Percentiles rank a stretch among this genome's conserved stretches.
These are phyloP conservation scores for Tinea trinotella DNA, from an alignment of 2,888 invertebrate genomes.

Conservation along the genomic window DNA sequence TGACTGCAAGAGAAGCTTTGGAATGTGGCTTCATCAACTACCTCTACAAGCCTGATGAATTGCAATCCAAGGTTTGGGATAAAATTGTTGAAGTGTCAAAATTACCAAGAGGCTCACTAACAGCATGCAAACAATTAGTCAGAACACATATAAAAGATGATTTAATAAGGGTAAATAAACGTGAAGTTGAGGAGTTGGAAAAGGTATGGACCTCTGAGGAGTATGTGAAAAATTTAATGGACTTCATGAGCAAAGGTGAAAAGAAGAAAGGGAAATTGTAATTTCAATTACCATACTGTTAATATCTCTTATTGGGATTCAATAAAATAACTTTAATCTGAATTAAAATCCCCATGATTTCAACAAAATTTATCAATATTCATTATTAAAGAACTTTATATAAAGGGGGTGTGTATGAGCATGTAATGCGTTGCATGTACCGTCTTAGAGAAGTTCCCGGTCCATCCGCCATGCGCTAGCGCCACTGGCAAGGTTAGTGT, in stretches of 20 bases:
- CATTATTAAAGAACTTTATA: no score
- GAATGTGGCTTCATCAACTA: slow-evolving; percentile 84
- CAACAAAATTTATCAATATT: no score
- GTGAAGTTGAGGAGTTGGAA: slow-evolving; percentile 77
- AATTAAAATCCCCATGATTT: no score
- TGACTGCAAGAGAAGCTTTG: slow-evolving; percentile 85
- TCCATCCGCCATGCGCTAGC: no score
- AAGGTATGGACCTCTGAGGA: slow-evolving; percentile 78
- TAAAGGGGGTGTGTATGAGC: no score
- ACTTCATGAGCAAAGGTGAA: slow-evolving; percentile 19
- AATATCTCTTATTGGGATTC: no score
- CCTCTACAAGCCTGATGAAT: slow-evolving; percentile 77
- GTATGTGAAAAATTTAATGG: slow-evolving; percentile 38
- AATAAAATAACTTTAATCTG: no score
- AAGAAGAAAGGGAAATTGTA: slow-evolving; percentile 11
- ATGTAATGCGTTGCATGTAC: no score
- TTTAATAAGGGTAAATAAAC: slow-evolving; percentile 76
- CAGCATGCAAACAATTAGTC: slow-evolving; percentile 79
- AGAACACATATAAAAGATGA: slow-evolving; percentile 71
- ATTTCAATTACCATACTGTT: no score
- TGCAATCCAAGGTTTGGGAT: slow-evolving; percentile 74
- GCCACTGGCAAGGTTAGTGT: no score
- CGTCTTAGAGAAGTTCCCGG: no score
- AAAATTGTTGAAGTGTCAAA: slow-evolving; percentile 68
- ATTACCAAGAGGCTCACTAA: slow-evolving; percentile 72